phyloP scores from a whole-genome alignment of 2,113 vertebrate genomes.

The Solea senegalensis region DNA sequence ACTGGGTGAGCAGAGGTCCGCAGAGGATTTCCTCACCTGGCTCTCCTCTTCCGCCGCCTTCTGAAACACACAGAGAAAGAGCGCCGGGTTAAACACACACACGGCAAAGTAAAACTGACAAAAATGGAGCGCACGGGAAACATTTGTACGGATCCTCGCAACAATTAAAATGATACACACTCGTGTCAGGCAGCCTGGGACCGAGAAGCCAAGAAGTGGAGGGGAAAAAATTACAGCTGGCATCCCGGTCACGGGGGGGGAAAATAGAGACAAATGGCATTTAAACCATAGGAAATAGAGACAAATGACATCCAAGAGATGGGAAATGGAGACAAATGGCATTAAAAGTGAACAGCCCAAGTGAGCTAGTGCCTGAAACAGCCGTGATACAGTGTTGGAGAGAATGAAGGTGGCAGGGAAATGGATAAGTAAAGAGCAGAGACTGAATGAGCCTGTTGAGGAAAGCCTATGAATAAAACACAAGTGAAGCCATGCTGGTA shows the following conservation, averaged over 20 bases:
- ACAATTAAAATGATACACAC: constrained; percentile 38
- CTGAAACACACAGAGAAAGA: constrained; percentile 55
- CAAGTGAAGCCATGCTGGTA: constrained; percentile 8
- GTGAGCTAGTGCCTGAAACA: constrained; percentile 10
- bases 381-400: constrained; percentile 1
- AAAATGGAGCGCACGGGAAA: neutral
- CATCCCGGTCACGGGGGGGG: neutral
- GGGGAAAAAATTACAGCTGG: constrained; percentile 14
- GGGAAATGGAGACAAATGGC: constrained; percentile 53
- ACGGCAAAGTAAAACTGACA: constrained; percentile 11
- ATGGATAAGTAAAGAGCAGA: constrained; percentile 7
- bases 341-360: constrained; percentile 9
- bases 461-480: constrained; percentile 62
- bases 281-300: constrained; percentile 41
- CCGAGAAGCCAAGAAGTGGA: neutral
- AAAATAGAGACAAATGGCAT: constrained; percentile 38
- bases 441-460: constrained; percentile 27
- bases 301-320: constrained; percentile 36
- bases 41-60: constrained; percentile 73
- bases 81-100: neutral
- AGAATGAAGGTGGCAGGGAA: constrained; percentile 15
- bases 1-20: constrained; percentile 64
- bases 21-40: constrained; percentile 68
- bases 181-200: constrained; percentile 8
- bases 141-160: constrained; percentile 1